Percentiles rank a stretch among this genome's conserved stretches.
phyloP scores from a whole-genome alignment of 1,140 invertebrate species.

The Zaprionus taronus region DNA sequence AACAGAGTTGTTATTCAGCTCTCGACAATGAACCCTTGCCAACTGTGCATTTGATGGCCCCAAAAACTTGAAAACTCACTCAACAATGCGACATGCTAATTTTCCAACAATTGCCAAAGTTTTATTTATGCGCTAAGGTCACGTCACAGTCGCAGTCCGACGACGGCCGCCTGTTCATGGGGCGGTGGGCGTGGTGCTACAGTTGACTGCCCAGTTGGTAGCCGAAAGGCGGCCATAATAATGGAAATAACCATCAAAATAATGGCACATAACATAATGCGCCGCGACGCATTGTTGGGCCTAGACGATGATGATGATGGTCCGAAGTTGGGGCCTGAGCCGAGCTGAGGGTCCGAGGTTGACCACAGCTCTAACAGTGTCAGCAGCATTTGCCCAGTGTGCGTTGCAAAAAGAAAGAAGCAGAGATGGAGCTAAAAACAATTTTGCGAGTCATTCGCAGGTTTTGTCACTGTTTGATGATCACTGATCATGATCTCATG shows the following conservation, averaged over 20 bases:
- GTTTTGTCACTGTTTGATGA: constrained; percentile 29
- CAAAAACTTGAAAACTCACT: constrained; percentile 54
- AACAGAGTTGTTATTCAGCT: constrained; percentile 23
- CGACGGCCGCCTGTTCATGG: not conserved
- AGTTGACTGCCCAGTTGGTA: constrained; percentile 37
- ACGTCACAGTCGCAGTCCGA: constrained; percentile 44
- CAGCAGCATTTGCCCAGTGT: constrained; percentile 27
- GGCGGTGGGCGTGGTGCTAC: constrained; percentile 27
- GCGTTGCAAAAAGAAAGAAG: constrained; percentile 23
- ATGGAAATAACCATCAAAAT: constrained; percentile 66
- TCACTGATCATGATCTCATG: constrained; percentile 34
- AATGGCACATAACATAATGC: constrained; percentile 58
- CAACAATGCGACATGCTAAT: constrained; percentile 64
- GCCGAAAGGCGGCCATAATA: constrained; percentile 46
- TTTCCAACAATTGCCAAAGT: constrained; percentile 50
- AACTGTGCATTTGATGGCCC: constrained; percentile 42
- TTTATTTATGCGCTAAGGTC: constrained; percentile 80
- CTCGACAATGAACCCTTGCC: constrained; percentile 63
- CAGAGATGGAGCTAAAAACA: not conserved
- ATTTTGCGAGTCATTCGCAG: constrained; percentile 24
- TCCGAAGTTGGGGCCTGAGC: not conserved
- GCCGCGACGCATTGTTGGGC: constrained; percentile 46
- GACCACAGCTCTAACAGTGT: constrained; percentile 33
- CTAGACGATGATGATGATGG: constrained; percentile 37
- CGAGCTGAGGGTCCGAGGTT: constrained; percentile 13